phyloP scores from a whole-genome alignment of 1,140 invertebrate genomes.

The Drosophila funebris region DNA sequence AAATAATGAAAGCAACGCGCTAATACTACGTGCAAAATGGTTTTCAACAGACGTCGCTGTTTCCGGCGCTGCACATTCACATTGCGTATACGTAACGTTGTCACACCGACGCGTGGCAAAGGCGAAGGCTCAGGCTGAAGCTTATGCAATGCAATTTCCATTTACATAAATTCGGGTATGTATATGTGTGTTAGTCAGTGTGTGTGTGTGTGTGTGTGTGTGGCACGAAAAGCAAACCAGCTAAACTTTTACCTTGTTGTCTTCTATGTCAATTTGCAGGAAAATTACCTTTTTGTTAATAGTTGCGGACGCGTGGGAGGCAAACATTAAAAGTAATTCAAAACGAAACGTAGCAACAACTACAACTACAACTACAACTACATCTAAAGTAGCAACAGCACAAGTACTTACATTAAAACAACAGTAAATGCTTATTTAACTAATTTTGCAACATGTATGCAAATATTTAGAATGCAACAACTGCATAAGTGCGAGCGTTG shows the following conservation, averaged over 20 bases:
- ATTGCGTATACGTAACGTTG: constrained; percentile 66
- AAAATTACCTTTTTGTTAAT: constrained; percentile 79
- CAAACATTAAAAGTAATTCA: constrained; percentile 77
- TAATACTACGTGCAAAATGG: constrained; percentile 80
- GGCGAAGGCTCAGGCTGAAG: constrained; percentile 7
- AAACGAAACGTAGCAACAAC: constrained; percentile 33
- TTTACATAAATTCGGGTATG: constrained; percentile 72
- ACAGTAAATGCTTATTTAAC: constrained; percentile 81
- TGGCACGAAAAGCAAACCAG: constrained; percentile 46
- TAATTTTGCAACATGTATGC: constrained; percentile 75
- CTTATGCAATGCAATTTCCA: constrained; percentile 81
- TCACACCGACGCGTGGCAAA: constrained; percentile 16
- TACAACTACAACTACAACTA: constrained; percentile 10
- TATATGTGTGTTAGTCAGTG: constrained; percentile 30
- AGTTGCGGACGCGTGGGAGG: constrained; percentile 49
- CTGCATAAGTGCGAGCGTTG: constrained; percentile 59
- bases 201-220: constrained; percentile 15
- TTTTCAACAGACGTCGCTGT: constrained; percentile 40
- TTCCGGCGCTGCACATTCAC: constrained; percentile 43
- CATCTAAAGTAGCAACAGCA: constrained; percentile 7
- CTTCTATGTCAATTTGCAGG: constrained; percentile 76
- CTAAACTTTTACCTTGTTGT: constrained; percentile 62
- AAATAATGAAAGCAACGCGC: constrained; percentile 69
- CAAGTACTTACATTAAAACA: constrained; percentile 63
- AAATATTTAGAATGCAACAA: constrained; percentile 78